Percentiles rank a stretch among this genome's conserved stretches.
phyloP scores from a whole-genome alignment of 2,888 invertebrate species.

The Dryocosmus kuriphilus region DNA sequence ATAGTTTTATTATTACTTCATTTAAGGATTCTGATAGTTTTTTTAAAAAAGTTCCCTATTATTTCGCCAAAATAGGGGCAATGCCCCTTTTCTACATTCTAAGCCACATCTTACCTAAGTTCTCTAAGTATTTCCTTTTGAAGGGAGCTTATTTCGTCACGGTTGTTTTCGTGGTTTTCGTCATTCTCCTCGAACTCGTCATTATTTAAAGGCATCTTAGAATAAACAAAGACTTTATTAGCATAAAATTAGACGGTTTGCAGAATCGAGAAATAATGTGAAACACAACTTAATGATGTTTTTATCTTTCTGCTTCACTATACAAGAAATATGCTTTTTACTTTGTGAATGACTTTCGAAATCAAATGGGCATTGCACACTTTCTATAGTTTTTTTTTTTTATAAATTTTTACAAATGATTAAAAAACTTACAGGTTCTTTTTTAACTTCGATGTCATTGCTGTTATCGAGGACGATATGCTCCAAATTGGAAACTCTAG shows the following conservation, averaged over 20 bases:
- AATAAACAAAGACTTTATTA: neutral
- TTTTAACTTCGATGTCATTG: neutral
- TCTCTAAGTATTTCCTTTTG: neutral
- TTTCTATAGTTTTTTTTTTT: neutral
- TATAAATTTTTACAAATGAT: neutral
- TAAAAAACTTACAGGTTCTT: neutral
- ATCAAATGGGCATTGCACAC: neutral
- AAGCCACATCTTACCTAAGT: slow-evolving; percentile 1
- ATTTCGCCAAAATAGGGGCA: too few species aligned
- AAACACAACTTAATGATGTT: too few species aligned
- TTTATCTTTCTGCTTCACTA: too few species aligned
- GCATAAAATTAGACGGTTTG: too few species aligned
- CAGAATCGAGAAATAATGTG: too few species aligned
- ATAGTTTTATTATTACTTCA: too few species aligned
- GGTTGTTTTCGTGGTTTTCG: neutral
- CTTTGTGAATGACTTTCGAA: neutral
- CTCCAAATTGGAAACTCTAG: neutral
- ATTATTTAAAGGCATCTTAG: neutral
- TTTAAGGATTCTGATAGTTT: too few species aligned
- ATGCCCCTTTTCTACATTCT: too few species aligned
- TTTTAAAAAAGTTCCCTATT: too few species aligned
- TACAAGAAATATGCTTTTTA: too few species aligned
- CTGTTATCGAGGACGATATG: neutral
- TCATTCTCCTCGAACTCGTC: neutral
- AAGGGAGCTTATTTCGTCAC: neutral